Base-by-base conservation (phyloP, 2,888 invertebrate species). In the Epirrita christyi region DNA sequence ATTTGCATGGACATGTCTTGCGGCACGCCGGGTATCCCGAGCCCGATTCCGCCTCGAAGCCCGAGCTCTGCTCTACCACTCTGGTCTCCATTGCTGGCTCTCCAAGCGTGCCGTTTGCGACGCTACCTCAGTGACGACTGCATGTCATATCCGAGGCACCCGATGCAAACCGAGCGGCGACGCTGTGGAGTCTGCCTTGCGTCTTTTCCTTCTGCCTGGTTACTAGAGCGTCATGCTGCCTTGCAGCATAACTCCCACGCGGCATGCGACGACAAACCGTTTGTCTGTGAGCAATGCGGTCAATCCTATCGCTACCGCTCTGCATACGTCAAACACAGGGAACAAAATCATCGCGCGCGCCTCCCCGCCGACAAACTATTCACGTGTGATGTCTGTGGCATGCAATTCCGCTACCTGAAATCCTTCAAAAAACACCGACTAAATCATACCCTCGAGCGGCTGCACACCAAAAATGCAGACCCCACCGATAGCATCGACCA, bases 241-340 rank as follows among this genome's bases (percentile, higher is more conserved):
- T 88, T 97, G 14, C 97, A 97, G 78, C 97, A 97, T 84, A 95
- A 97, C 56, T 96, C 78, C 71, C 94, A 77, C 76, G 81, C 84
- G 85, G 92, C 75, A 28, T 93, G 93, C 77, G 95, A 97, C 77
- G 97, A 97, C 82, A 97, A 97, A 76, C 97, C 97, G 10, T 97
- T 97, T 86, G 96, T 97, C 40, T 97, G 97, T 87, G 97, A 97
- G 76, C 97, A 97, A 81, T 97, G 97, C 83, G 97, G 97, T 5
- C 97, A 97, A 78, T 96, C 97, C 75, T 97, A 97, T 88, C 94
- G 96, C 68, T 97, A 97, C 83, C 93, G 97, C 59, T 97, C 97
- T 38, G 97, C 97, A 34, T 92, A 92, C 65, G 91, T 92, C 45
- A 92, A 92, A 78, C 97, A 97, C 80, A 94, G 97, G 50, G 97